Evolutionary conservation across 2,113 vertebrate genomes (phyloP), one percentile per base, ranked within the genome.

Genomic region (Seriola aureovittata): DNA sequence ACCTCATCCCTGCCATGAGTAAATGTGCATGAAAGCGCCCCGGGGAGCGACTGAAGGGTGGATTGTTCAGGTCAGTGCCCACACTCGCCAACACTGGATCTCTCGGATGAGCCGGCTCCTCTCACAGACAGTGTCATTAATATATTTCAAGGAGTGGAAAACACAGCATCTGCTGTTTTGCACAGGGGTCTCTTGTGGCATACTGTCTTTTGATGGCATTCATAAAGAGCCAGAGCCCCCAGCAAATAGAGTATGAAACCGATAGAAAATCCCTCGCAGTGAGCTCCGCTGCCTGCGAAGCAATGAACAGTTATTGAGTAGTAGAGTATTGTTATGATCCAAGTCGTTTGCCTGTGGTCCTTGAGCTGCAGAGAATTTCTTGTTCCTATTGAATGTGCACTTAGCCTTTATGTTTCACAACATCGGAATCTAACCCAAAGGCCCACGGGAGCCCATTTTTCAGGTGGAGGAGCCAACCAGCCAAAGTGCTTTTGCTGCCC

Each of bases 11-110:
- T 73, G 82, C 70, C 62, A 73, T 88, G 85, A 74, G 89, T 91
- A 91, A 93, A 91, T 87, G 90, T 87, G 81, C 91, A 82, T 92
- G 87, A 92, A 92, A 78, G 81, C 80, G 48, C 90, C 91, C 84
- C 8, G 21, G 90, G 85, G 89, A 89, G 83, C 8, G 19, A 81
- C 67, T 84, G 75, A 81, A 88, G 84, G 85, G 82, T 65, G 84
- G 58, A 84, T 82, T 88, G 84, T 91, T 93, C 80, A 87, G 92
- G 93, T 93, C 93, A 90, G 70, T 81, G 80, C 78, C 75, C 84
- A 67, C 71, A 58, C 75, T 63, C 80, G 68, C 62, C 67, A 78
- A 40, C 57, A 19, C 71, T 17, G 62, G 55, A 81, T 89, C 82
- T 87, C 75, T 38, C 71, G 69, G 77, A 87, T 75, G 67, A 82